A percentile compares a stretch with the other conserved stretches of the same genome.
Conservation (phyloP, 1,140 invertebrate species). For the Lutraria rhynchaena region DNA sequence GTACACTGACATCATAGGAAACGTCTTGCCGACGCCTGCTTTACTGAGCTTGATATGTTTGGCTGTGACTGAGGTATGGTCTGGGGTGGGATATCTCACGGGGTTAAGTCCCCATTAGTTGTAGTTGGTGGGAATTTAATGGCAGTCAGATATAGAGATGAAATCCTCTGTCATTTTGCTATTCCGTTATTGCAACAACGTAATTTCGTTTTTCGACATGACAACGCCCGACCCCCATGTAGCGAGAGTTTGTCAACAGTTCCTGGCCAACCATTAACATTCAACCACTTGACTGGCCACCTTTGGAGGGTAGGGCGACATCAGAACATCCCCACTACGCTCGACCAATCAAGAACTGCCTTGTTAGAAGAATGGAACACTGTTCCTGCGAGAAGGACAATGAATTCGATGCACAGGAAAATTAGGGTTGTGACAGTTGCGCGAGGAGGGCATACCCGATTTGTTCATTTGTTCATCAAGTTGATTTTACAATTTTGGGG, state of each 20-base stretch:
- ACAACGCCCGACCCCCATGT: constrained; percentile 6
- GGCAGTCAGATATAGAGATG: background rate
- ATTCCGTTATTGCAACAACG: constrained; percentile 12
- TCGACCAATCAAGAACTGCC: background rate
- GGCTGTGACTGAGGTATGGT: constrained; percentile 5
- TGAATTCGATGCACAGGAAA: constrained; percentile 32
- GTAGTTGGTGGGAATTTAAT: constrained; percentile 5
- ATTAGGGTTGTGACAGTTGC: constrained; percentile 24
- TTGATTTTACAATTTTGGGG: background rate
- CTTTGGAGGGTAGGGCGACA: constrained; percentile 22
- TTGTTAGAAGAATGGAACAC: constrained; percentile 32
- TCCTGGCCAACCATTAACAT: background rate
- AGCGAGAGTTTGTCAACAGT: constrained; percentile 5
- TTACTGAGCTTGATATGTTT: background rate
- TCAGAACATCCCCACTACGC: background rate
- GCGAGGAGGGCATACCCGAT: constrained; percentile 21
- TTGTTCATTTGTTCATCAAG: background rate
- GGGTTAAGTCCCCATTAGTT: constrained; percentile 19
- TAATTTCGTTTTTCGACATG: constrained; percentile 18
- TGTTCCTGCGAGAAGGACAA: constrained; percentile 20
- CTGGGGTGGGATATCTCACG: constrained; percentile 6
- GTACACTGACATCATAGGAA: constrained; percentile 12
- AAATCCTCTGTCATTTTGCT: background rate
- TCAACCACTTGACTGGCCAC: no score
- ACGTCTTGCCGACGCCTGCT: constrained; percentile 23